Evolutionary conservation across 2,888 invertebrate species (phyloP).

Genomic region (Drosophila borborema): DNA sequence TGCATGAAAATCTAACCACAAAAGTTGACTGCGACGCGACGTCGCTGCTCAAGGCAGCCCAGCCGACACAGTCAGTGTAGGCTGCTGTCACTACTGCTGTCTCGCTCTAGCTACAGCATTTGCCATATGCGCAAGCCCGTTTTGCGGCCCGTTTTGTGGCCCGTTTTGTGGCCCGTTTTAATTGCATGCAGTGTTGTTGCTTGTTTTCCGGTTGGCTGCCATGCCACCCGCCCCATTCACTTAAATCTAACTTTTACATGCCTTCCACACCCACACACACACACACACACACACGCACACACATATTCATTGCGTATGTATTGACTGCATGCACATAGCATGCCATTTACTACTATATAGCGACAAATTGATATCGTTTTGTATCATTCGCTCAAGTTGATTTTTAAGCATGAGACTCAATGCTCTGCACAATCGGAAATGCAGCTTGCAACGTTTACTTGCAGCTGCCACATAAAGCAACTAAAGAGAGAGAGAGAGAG

Average conservation of each 20-base stretch:
- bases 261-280: neutral
- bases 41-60: constrained; percentile 25
- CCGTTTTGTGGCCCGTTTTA: constrained; percentile 51
- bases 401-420: constrained; percentile 72
- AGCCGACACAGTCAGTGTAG: constrained; percentile 11
- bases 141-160: constrained; percentile 41
- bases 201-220: constrained; percentile 85
- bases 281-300: too few species aligned
- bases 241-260: constrained; percentile 4
- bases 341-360: constrained; percentile 70
- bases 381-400: constrained; percentile 80
- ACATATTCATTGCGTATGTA: neutral
- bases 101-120: constrained; percentile 39
- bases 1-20: constrained; percentile 78
- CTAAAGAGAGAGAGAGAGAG: too few species aligned
- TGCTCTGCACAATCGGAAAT: constrained; percentile 45
- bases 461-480: constrained; percentile 8
- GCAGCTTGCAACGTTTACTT: constrained; percentile 32
- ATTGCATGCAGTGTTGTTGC: constrained; percentile 78
- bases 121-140: constrained; percentile 23
- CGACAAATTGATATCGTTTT: constrained; percentile 80
- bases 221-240: constrained; percentile 18
- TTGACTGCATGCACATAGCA: constrained; percentile 30
- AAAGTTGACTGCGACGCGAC: constrained; percentile 38
- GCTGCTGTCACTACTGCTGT: constrained; percentile 51